A percentile compares a stretch with the other conserved stretches of the same genome.
Conservation (phyloP, 2,113 vertebrate genomes). For the Stegostoma tigrinum region DNA sequence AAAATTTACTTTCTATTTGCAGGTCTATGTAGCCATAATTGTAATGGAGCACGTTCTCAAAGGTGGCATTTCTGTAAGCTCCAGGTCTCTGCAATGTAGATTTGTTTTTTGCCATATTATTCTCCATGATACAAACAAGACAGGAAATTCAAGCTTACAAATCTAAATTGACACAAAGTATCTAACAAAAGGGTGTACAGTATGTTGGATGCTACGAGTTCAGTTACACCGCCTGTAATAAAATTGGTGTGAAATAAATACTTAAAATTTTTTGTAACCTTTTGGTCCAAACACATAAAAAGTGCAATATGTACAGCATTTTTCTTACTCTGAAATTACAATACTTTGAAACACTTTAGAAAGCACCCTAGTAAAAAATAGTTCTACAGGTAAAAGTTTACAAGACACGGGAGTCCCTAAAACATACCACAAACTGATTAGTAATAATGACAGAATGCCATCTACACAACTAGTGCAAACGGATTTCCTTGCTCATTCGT, state of each 20-base stretch:
- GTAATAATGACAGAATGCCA: conserved; percentile 29
- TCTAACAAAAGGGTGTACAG: conserved; percentile 40
- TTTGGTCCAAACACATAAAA: conserved; percentile 75
- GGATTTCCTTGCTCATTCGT: conserved; percentile 8
- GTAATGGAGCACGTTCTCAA: not conserved
- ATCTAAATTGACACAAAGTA: conserved; percentile 10
- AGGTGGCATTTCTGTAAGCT: not conserved
- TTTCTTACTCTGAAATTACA: conserved; percentile 59
- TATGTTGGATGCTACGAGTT: conserved; percentile 52
- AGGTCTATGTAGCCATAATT: no score
- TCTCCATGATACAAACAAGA: conserved; percentile 14
- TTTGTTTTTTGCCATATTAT: not conserved
- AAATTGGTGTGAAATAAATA: conserved; percentile 58
- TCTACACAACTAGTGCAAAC: conserved; percentile 31
- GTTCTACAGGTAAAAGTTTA: conserved; percentile 70
- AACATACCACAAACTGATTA: conserved; percentile 35
- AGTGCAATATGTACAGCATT: conserved; percentile 73
- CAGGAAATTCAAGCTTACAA: conserved; percentile 10
- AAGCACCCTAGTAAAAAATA: conserved; percentile 76
- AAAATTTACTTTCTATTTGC: not conserved
- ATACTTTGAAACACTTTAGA: conserved; percentile 76
- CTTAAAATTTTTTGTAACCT: conserved; percentile 59
- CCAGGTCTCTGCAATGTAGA: not conserved
- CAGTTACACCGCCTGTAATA: conserved; percentile 49
- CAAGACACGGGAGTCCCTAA: conserved; percentile 61